These are phyloP conservation scores for Brenthis hecate DNA, from an alignment of 2,888 invertebrate genomes.

Conservation along the genomic window DNA sequence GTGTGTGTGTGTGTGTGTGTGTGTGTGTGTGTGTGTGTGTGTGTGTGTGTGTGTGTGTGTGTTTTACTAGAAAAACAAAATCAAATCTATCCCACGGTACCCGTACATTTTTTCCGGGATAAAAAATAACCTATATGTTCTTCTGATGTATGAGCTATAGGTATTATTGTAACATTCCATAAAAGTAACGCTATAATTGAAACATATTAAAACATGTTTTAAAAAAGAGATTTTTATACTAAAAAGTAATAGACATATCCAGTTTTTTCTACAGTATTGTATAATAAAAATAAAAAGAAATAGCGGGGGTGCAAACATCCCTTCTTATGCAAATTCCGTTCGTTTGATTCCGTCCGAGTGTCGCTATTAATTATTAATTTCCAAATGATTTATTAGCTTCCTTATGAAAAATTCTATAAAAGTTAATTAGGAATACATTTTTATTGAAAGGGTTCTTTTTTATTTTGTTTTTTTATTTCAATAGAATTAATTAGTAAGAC, in stretches of 20 bases:
- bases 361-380: slow-evolving; percentile 70
- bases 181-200: background rate
- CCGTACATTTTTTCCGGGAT: too few species aligned
- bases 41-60: too few species aligned
- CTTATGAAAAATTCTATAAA: slow-evolving; percentile 54
- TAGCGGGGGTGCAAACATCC: slow-evolving; percentile 22
- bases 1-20: too few species aligned
- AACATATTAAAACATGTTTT: background rate
- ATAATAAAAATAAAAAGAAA: slow-evolving; percentile 17
- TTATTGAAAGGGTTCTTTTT: slow-evolving; percentile 65
- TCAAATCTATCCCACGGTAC: too few species aligned
- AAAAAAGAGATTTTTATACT: background rate
- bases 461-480: slow-evolving; percentile 15
- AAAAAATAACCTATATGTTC: too few species aligned
- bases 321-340: slow-evolving; percentile 34
- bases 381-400: slow-evolving; percentile 70
- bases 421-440: slow-evolving; percentile 65
- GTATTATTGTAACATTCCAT: too few species aligned
- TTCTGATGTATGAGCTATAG: too few species aligned
- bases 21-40: too few species aligned
- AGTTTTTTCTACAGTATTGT: background rate
- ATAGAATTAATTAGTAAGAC: slow-evolving; percentile 24
- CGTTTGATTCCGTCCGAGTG: slow-evolving; percentile 32
- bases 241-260: slow-evolving; percentile 5
- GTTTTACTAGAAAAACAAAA: too few species aligned